Conservation (phyloP, 2,113 vertebrate species). For the Electrona antarctica region DNA sequence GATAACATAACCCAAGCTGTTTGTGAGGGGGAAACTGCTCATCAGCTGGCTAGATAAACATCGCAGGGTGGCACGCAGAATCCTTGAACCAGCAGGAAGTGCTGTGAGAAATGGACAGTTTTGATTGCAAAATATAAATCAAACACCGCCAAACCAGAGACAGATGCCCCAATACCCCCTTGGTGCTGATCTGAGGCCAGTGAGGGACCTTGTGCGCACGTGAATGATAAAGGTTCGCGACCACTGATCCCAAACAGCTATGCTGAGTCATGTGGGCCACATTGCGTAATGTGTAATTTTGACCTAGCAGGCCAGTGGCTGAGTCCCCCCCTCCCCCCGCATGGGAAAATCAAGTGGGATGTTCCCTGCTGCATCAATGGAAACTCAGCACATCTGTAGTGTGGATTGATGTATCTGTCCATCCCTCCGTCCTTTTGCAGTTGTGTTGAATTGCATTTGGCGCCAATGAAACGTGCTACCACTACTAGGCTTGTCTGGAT, state of each 20-base stretch:
- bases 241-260: slow-evolving; percentile 17
- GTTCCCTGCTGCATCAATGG: neutral
- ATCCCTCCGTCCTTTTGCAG: neutral
- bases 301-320: neutral
- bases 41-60: slow-evolving; percentile 4
- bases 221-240: neutral
- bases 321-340: neutral
- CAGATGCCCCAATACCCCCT: neutral
- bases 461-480: neutral
- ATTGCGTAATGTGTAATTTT: slow-evolving; percentile 12
- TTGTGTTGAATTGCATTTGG: neutral
- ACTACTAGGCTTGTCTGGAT: neutral
- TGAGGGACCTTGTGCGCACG: neutral
- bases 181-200: neutral
- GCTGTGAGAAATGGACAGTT: neutral
- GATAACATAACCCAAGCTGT: slow-evolving; percentile 3
- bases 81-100: neutral
- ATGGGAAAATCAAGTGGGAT: neutral
- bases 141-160: neutral
- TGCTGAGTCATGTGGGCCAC: slow-evolving; percentile 2
- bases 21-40: neutral
- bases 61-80: neutral
- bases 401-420: neutral
- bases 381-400: neutral
- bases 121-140: neutral